Evolutionary conservation across 2,888 invertebrate species (phyloP).

Genomic region (Lottia scabra): DNA sequence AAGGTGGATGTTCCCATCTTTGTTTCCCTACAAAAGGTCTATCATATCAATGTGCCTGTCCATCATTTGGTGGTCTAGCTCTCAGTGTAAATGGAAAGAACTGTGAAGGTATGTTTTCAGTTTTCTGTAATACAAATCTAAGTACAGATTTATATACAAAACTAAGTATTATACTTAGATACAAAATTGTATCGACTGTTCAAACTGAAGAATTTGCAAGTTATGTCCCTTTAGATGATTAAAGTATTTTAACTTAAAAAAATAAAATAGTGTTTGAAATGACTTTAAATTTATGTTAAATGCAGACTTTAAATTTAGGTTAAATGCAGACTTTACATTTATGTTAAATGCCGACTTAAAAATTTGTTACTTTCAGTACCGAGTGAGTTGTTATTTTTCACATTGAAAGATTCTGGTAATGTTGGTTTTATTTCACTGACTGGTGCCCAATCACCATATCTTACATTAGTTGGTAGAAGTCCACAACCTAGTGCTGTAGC

Average conservation of each 20-base stretch:
- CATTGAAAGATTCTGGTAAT: constrained; percentile 51
- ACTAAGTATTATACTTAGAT: too few species aligned
- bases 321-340: too few species aligned
- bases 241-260: too few species aligned
- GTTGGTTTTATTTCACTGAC: constrained; percentile 57
- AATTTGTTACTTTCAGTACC: constrained; percentile 46
- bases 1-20: constrained; percentile 56
- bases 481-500: constrained; percentile 50
- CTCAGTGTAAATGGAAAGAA: constrained; percentile 48
- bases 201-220: too few species aligned
- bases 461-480: constrained; percentile 49
- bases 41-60: constrained; percentile 55
- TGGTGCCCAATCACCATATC: constrained; percentile 36
- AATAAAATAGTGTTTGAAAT: neutral
- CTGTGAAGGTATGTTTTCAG: constrained; percentile 47
- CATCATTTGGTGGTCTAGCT: constrained; percentile 56
- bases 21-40: constrained; percentile 53
- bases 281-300: too few species aligned
- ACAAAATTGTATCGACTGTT: too few species aligned
- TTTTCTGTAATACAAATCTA: neutral
- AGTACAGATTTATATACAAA: too few species aligned
- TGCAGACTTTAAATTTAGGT: too few species aligned
- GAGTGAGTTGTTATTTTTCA: constrained; percentile 51
- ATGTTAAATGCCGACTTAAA: too few species aligned
- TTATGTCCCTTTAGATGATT: too few species aligned